These are phyloP conservation scores for Oxycera nigricornis DNA, from an alignment of 2,888 invertebrate genomes.

Conservation along the genomic window DNA sequence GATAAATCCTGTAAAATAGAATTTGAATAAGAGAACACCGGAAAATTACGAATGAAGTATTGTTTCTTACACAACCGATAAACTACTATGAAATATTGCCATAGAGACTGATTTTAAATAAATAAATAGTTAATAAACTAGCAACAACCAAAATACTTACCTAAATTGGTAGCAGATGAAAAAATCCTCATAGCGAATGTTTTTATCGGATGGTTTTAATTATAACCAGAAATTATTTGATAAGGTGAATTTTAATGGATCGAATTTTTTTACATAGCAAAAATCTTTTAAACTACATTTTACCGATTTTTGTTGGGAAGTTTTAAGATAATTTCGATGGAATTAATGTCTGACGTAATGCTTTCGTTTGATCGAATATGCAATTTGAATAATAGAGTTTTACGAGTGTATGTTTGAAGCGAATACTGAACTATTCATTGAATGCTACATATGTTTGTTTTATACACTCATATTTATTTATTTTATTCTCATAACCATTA, in stretches of 20 bases:
- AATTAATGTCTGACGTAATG: not conserved
- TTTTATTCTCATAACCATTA: no score
- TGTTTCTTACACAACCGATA: constrained; percentile 40
- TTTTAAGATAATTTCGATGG: not conserved
- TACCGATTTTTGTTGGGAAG: not conserved
- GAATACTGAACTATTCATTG: no score
- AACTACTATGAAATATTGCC: constrained; percentile 54
- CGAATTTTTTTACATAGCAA: not conserved
- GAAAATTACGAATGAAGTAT: constrained; percentile 44
- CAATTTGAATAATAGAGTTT: no score
- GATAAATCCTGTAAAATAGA: constrained; percentile 41
- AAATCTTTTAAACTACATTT: constrained; percentile 9
- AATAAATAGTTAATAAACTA: constrained; percentile 2
- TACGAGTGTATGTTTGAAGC: no score
- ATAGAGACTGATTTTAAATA: constrained; percentile 61
- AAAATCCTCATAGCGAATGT: not conserved
- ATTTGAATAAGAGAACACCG: constrained; percentile 45
- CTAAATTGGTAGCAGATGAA: constrained; percentile 1
- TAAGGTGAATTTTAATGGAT: not conserved
- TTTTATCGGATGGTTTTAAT: not conserved
- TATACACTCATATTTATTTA: no score
- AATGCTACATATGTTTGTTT: no score
- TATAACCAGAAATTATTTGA: not conserved
- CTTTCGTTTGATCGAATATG: not conserved
- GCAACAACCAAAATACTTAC: constrained; percentile 9